These are phyloP conservation scores for Macaria liturata DNA, from an alignment of 2,888 invertebrate species.

Conservation along the genomic window DNA sequence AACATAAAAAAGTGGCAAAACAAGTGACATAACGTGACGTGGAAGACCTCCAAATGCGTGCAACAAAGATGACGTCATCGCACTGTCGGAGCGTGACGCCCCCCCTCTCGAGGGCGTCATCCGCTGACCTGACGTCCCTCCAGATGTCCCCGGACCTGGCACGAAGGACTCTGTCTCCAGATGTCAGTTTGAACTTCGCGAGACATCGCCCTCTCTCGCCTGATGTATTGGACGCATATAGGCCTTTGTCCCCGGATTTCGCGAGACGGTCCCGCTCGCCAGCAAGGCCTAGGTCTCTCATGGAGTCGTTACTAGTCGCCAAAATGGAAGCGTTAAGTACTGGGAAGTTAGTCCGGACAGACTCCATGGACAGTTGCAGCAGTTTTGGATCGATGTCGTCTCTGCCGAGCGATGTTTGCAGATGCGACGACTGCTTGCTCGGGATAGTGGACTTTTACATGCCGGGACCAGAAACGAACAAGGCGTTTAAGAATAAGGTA, in stretches of 20 bases:
- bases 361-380: constrained; percentile 90
- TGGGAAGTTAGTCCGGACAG: constrained; percentile 86
- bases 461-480: constrained; percentile 79
- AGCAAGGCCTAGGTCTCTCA: constrained; percentile 88
- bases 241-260: constrained; percentile 75
- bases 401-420: constrained; percentile 88
- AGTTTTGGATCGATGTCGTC: constrained; percentile 88
- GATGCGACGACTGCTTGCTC: constrained; percentile 92
- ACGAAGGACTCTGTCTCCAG: constrained; percentile 53
- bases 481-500: constrained; percentile 84
- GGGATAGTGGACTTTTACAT: constrained; percentile 91
- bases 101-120: constrained; percentile 75
- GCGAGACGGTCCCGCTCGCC: constrained; percentile 75
- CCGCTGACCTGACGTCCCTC: constrained; percentile 57
- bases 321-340: constrained; percentile 90
- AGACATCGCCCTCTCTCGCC: constrained; percentile 69
- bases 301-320: constrained; percentile 91
- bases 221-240: constrained; percentile 57
- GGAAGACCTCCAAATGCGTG: constrained; percentile 62
- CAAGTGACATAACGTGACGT: no score
- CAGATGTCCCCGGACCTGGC: constrained; percentile 40
- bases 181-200: constrained; percentile 59
- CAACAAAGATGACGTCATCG: constrained; percentile 79
- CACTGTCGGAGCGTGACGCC: constrained; percentile 79
- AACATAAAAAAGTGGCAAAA: no score